Percentiles rank a stretch among this genome's conserved stretches.
Conservation (phyloP, 1,140 invertebrate genomes). For the Drosophila gunungcola region DNA sequence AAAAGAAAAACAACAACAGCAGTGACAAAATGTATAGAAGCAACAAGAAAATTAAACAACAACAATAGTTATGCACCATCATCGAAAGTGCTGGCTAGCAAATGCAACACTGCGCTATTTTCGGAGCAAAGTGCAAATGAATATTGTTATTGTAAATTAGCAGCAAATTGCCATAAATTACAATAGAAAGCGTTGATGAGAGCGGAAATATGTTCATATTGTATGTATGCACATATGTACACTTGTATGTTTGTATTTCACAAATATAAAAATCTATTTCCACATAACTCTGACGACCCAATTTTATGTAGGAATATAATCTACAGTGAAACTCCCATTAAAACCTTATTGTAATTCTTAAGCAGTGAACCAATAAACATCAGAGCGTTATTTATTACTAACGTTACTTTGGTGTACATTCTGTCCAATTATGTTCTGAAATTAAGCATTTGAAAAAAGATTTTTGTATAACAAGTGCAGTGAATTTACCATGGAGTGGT, state of each 20-base stretch:
- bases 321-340: neutral
- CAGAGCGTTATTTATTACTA: too few relatives aligned
- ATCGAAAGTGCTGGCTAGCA: conserved; percentile 6
- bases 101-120: conserved; percentile 45
- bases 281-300: neutral
- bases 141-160: conserved; percentile 49
- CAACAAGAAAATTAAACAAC: conserved; percentile 1
- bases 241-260: neutral
- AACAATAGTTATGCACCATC: conserved; percentile 19
- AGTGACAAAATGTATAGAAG: conserved; percentile 15
- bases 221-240: neutral
- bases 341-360: too few relatives aligned
- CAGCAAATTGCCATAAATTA: conserved; percentile 53
- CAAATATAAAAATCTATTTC: neutral
- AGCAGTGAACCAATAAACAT: too few relatives aligned
- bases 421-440: too few relatives aligned
- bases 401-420: too few relatives aligned
- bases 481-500: neutral
- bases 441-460: too few relatives aligned
- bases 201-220: neutral
- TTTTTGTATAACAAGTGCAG: too few relatives aligned
- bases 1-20: conserved; percentile 9
- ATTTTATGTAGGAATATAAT: neutral
- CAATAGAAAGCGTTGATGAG: conserved; percentile 9
- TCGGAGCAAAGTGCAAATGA: conserved; percentile 46